Conservation (phyloP, 2,888 invertebrate genomes). For the Drosophila kokeensis region DNA sequence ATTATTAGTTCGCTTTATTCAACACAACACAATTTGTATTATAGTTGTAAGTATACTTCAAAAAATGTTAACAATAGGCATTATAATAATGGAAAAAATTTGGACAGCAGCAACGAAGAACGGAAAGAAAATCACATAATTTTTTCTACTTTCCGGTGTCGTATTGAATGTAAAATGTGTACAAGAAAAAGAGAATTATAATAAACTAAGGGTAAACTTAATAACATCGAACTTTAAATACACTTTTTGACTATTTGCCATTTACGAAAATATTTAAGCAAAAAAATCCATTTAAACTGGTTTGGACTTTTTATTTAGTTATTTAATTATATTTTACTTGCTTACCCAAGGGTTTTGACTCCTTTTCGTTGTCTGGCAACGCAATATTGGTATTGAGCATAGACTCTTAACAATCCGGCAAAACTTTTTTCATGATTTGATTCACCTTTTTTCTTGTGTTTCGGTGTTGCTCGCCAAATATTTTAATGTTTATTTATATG, state of each 20-base stretch:
- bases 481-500: slow-evolving; percentile 84
- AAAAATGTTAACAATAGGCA: slow-evolving; percentile 31
- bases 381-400: slow-evolving; percentile 31
- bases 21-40: slow-evolving; percentile 8
- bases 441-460: slow-evolving; percentile 24
- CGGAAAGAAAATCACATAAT: slow-evolving; percentile 55
- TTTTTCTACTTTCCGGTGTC: slow-evolving; percentile 53
- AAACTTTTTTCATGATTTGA: slow-evolving; percentile 35
- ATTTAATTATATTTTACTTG: background rate
- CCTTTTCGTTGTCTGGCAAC: slow-evolving; percentile 28
- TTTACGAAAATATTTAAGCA: background rate
- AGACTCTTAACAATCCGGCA: slow-evolving; percentile 13
- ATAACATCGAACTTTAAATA: slow-evolving; percentile 15
- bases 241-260: slow-evolving; percentile 12
- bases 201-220: slow-evolving; percentile 21
- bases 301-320: background rate
- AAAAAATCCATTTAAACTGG: background rate
- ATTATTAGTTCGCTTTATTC: slow-evolving; percentile 7
- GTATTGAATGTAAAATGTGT: slow-evolving; percentile 28
- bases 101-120: slow-evolving; percentile 9
- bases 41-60: slow-evolving; percentile 1
- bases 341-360: background rate
- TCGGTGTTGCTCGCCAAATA: slow-evolving; percentile 59
- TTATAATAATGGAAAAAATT: slow-evolving; percentile 18
- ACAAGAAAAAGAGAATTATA: slow-evolving; percentile 19